Evolutionary conservation across 2,113 vertebrate genomes (phyloP).

Genomic region (Malurus elegans): DNA sequence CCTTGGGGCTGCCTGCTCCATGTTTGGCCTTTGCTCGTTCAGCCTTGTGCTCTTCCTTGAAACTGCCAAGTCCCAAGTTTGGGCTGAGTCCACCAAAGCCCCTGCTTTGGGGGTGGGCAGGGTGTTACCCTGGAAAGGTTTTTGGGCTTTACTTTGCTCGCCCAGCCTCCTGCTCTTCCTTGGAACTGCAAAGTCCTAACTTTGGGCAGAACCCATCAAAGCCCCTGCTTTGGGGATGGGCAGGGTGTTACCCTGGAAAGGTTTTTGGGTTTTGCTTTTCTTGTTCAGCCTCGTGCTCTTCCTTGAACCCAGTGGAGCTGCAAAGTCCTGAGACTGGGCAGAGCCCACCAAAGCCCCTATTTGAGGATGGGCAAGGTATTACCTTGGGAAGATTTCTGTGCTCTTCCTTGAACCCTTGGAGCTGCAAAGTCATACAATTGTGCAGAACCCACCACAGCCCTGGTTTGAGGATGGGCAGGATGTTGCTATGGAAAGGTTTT

Average conservation of each 20-base stretch:
- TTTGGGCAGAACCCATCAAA: not conserved
- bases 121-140: too few species aligned
- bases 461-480: not conserved
- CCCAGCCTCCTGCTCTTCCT: not conserved
- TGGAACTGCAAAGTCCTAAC: not conserved
- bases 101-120: too few species aligned
- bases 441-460: too few species aligned
- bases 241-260: too few species aligned
- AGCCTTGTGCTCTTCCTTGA: not conserved
- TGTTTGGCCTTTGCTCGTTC: not conserved
- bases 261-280: not conserved
- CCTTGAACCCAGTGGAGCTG: not conserved
- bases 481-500: not conserved
- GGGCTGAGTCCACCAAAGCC: not conserved
- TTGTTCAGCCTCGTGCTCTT: not conserved
- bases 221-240: too few species aligned
- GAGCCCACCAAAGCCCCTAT: not conserved
- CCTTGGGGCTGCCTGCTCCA: not conserved
- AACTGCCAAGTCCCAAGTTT: not conserved
- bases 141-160: not conserved
- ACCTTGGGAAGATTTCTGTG: too few species aligned
- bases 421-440: too few species aligned
- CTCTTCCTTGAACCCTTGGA: too few species aligned
- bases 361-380: too few species aligned
- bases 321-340: not conserved